Conservation (phyloP, 2,888 invertebrate species). For the Campopleginae sp. region DNA sequence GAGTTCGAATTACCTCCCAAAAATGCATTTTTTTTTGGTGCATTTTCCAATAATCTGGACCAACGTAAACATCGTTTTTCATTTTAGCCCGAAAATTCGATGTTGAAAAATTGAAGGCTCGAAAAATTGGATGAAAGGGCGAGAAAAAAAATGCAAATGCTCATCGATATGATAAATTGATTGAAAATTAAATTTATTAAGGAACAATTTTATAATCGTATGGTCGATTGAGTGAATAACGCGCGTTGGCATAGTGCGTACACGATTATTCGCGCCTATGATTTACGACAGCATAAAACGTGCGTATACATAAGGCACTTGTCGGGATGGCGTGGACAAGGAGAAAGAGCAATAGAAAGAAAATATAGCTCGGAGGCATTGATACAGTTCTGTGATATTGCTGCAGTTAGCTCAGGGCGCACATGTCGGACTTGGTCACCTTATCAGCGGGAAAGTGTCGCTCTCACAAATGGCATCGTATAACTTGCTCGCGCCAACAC, state of each 20-base stretch:
- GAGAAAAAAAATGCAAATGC: background rate
- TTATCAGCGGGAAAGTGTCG: slow-evolving; percentile 56
- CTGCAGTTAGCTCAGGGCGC: background rate
- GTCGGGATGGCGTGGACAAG: slow-evolving; percentile 15
- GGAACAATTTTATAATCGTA: too few relatives aligned
- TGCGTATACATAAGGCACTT: slow-evolving; percentile 42
- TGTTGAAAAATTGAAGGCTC: too few relatives aligned
- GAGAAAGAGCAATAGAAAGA: slow-evolving; percentile 14
- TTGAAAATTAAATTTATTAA: too few relatives aligned
- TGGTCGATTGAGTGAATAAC: too few relatives aligned
- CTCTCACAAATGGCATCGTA: slow-evolving; percentile 30
- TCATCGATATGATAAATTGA: background rate
- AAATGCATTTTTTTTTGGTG: too few relatives aligned
- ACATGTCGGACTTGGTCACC: slow-evolving; percentile 56
- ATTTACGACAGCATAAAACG: slow-evolving; percentile 60
- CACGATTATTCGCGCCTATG: slow-evolving; percentile 39
- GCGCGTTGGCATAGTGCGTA: background rate
- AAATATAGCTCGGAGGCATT: slow-evolving; percentile 27
- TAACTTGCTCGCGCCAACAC: slow-evolving; percentile 53
- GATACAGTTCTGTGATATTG: slow-evolving; percentile 16
- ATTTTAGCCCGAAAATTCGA: too few relatives aligned
- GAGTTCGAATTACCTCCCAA: too few relatives aligned
- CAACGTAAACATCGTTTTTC: too few relatives aligned
- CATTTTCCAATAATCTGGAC: too few relatives aligned
- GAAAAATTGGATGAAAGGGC: too few relatives aligned